Base-by-base conservation (phyloP, 1,140 invertebrate genomes). In the Cheumatopsyche charites region DNA sequence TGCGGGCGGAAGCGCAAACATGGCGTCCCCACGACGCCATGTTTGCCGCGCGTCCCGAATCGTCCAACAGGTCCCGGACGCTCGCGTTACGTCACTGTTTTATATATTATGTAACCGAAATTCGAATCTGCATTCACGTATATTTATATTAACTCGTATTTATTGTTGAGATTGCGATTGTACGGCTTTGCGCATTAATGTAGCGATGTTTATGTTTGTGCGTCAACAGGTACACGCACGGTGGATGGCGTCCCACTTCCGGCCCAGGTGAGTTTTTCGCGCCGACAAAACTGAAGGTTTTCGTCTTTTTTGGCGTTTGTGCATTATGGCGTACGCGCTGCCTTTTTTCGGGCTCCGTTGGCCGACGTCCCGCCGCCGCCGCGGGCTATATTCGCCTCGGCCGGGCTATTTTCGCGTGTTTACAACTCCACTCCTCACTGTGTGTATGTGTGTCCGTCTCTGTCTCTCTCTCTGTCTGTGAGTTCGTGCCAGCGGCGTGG, bases 171-270 rank as follows among this genome's bases (percentile, higher is more conserved):
- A 12, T 45, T 52, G 47, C 47, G 47, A 52, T 17, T 15, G 2
- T 45, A n/a, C n/a, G n/a, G 7, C 19, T 23, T 12, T 23, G 49
- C 19, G 21, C n/a, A n/a, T n/a, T n/a, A n/a, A 12, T 15, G 13
- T n/a, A 6, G 43, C 43, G 4, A 47, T 58, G 55, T 58, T 58
- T 58, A 58, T 58, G 21, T 58, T 58, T 58, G 21, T 58, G 23
- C 23, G 55, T 58, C 55, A 58, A 58, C 55, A 58, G 55, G 55
- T 58, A 21, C 23, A 13, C 11, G 3, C 2, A 13, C 43, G 43
- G 15, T 19, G 49, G 49, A 3, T 4, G 49, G 49, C 21, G 49
- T 9, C 21, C 6, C 45, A 3, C 7, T 11, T 4, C 15, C 15
- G 45, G 45, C 7, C 3, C 15, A 4, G 45, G 4, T 15, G 7